Percentiles rank a stretch among this genome's conserved stretches.
phyloP scores from a whole-genome alignment of 2,888 invertebrate genomes.

The Alviniconcha strummeri region DNA sequence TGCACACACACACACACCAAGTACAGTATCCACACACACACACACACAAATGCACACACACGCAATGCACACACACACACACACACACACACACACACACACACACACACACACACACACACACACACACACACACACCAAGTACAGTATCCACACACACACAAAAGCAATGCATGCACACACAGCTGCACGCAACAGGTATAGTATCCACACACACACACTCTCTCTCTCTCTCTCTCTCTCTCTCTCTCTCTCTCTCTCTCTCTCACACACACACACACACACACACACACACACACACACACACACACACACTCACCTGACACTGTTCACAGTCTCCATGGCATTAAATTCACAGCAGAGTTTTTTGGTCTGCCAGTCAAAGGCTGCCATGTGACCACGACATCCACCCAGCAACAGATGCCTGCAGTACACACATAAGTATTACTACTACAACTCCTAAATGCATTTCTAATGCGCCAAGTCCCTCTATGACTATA shows the following conservation, averaged over 20 bases:
- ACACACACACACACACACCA: neutral
- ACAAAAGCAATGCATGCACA: neutral
- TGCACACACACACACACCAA: no score
- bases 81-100: neutral
- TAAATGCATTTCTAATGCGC: no score
- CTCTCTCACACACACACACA: no score
- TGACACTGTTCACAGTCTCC: slow-evolving; percentile 94
- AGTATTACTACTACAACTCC: neutral
- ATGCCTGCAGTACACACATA: slow-evolving; percentile 48
- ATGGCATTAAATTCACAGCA: slow-evolving; percentile 97
- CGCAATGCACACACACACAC: no score
- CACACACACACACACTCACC: slow-evolving; percentile 67
- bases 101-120: neutral
- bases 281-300: no score
- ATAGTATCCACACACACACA: no score
- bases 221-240: no score
- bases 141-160: neutral
- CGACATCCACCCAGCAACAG: slow-evolving; percentile 79
- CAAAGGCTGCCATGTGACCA: slow-evolving; percentile 96
- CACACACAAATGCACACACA: no score
- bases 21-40: no score
- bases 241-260: no score
- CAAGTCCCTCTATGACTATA: no score
- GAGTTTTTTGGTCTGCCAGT: slow-evolving; percentile 96
- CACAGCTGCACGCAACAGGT: neutral